Evolutionary conservation across 2,888 invertebrate species (phyloP), one percentile per base, ranked within the genome.

Genomic region (Macrophya annulata): DNA sequence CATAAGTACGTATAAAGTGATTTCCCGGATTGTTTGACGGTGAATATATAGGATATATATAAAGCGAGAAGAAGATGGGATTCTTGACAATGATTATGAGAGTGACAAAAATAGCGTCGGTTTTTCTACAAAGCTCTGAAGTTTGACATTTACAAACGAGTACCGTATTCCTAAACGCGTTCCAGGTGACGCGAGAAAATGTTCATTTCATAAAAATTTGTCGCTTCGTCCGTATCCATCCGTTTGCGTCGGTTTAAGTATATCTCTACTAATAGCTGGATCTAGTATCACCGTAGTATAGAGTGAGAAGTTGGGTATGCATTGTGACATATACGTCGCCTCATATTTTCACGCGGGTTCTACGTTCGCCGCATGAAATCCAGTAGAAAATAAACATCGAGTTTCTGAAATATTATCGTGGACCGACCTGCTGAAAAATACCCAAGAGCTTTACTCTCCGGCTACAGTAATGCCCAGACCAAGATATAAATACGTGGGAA

Each of bases 191-290:
- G 83, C 83, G 83, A 68, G 83, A 83, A 83, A 71, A 83, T 68
- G 68, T 68, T 65, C 83, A 71, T 71, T 83, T 68, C 83, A 83
- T 83, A 83, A 83, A 83, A 83, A 83, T 83, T 83, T 83, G 83
- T 83, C 83, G 71, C 68, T 71, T 43, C 83, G 65, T 83, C 48
- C 83, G 83, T 68, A 83, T 83, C 68, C 83, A 83, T 65, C 83
- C 83, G 68, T 83, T 83, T 37, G 68, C 83, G 71, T 83, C 65
- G 68, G 68, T 45, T 83, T 83, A 68, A 83, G 83, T 68, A 68
- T 83, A 65, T 83, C 68, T 83, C 68, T 68, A 68, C 68, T 83
- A 83, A 68, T 83, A 83, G 83, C 83, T 83, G 68, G 83, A 83
- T 68, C 83, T 83, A 68, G 45, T 62, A 62, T 43, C 59, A 21